Evolutionary conservation across 1,140 invertebrate species (phyloP), one percentile per base, ranked within the genome.

Genomic region (Notospermus geniculatus): DNA sequence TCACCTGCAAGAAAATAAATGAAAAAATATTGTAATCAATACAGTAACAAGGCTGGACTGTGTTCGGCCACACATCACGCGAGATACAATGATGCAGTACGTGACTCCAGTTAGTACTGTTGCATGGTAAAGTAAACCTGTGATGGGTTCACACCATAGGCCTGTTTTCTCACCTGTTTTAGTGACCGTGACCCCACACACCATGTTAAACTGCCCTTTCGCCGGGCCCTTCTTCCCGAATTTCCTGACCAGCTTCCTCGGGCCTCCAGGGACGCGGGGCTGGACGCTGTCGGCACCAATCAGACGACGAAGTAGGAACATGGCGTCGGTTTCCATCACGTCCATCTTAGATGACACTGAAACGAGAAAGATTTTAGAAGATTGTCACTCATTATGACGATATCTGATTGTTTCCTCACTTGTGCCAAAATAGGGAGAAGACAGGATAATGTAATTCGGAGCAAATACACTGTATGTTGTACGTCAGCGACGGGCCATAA

Each of bases 181-280:
- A 11, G 76, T 72, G 0, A 75, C 66, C 4, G 72, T 67, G 25
- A 78, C 64, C 9, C 76, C 76, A 54, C 70, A 72, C 1, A 74
- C 73, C 68, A 71, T 75, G 22, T 73, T 71, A 55, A 78, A 76
- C 25, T 72, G 67, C 0, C 70, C 69, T 55, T 71, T 74, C 9
- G 69, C 67, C 54, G 63, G 59, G 2, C 76, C 76, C 43, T 65
- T 64, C 53, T 66, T 63, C 17, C 73, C 73, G 30, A 71, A 60
- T 61, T 64, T 70, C 27, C 64, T 55, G 23, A 70, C 39, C 5
- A 75, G 71, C 59, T 75, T 75, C 46, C 25, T 19, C 32, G 32
- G 32, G 4, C 32, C 32, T 23, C 46, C 46, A 19, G 46, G 46
- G 4, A 23, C 9, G n/a, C 25, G 46, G 46, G 46, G 5, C 46